Evolutionary conservation across 2,888 invertebrate genomes (phyloP), one percentile per base, ranked within the genome.

Genomic region (Apamea anceps): DNA sequence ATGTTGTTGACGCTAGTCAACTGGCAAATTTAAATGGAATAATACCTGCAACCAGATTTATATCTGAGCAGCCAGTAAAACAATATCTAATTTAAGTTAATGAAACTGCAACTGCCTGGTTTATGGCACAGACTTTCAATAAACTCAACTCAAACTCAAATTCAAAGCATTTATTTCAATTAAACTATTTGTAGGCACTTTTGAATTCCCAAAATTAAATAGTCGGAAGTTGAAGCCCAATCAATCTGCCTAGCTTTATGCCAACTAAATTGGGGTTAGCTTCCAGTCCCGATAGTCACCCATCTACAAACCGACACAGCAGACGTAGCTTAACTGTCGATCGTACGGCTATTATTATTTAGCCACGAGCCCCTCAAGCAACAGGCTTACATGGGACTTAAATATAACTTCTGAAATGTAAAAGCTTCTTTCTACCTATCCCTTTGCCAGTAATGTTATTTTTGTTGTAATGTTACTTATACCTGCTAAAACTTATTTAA

Each of bases 1-100:
- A 4, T 32, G 18, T 25, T 73, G 18, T 12, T 7, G 32, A n/a
- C 12, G 25, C 32, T 63, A 63, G 45, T 32, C 37, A 60, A 60
- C 60, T 60, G 28, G 32, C 15, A 72, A 60, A 72, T 28, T 72
- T 21, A 72, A 60, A 71, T 71, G 25, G 13, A 54, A 32, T 32
- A 32, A 54, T 25, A 37, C 25, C 4, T 25, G 13, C 5, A 51
- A 51, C 1, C 25, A 51, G 15, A 71, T 54, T 54, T 54, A 71
- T 54, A 37, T 54, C 15, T 6, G 25, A 32, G 3, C 21, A 32
- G 15, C 2, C 8, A 54, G 15, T 25, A 32, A 48, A 48, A 70
- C 7, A 70, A 21, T 48, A 70, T 28, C 45, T 18, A 28, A 62
- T 62, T 62, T 15, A n/a, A 21, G 18, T 45, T 45, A n/a, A 45